A percentile compares a stretch with the other conserved stretches of the same genome.
Conservation (phyloP, 2,888 invertebrate species). For the Mellilla xanthometata region DNA sequence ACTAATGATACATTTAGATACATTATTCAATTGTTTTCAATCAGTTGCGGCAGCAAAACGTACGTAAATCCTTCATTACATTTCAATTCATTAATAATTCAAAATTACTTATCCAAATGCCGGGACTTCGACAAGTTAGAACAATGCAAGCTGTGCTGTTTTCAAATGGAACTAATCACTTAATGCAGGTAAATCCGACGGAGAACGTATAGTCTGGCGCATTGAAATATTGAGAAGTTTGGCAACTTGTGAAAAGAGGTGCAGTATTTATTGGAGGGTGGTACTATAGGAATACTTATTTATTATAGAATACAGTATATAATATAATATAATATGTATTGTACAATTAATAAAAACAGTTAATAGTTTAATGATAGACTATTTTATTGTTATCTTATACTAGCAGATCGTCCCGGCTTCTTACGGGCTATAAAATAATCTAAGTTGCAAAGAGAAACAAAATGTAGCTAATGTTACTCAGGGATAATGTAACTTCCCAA, state of each 20-base stretch:
- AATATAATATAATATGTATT: too few relatives aligned
- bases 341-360: too few relatives aligned
- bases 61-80: conserved; percentile 1
- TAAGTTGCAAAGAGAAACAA: too few relatives aligned
- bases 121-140: conserved; percentile 38
- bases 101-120: conserved; percentile 42
- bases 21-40: too few relatives aligned
- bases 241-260: conserved; percentile 42
- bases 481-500: too few relatives aligned
- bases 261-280: conserved; percentile 33
- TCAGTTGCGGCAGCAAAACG: not conserved
- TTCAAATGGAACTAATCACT: conserved; percentile 77
- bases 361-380: too few relatives aligned
- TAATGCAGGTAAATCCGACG: conserved; percentile 63
- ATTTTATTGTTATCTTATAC: too few relatives aligned
- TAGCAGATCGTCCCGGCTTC: too few relatives aligned
- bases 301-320: too few relatives aligned
- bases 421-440: too few relatives aligned
- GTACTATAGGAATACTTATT: conserved; percentile 42
- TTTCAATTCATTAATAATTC: conserved; percentile 35
- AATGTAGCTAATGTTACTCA: too few relatives aligned
- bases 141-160: conserved; percentile 61
- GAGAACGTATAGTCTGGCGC: conserved; percentile 45
- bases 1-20: too few relatives aligned
- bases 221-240: conserved; percentile 70